Base-by-base conservation (phyloP, 2,113 vertebrate species). In the Grantiella picta region DNA sequence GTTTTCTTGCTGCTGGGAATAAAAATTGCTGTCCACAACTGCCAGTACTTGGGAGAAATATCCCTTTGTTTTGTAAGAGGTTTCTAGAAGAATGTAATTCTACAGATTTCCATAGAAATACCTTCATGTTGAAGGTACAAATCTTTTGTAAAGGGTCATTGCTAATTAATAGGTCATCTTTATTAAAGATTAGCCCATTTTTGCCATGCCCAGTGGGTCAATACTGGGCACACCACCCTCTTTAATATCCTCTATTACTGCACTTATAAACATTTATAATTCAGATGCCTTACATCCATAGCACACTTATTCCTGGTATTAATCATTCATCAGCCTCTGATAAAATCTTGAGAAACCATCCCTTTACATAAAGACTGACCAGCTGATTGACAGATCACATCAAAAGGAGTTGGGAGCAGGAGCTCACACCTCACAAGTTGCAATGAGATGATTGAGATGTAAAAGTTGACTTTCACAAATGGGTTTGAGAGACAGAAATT, bases 271-370 rank as follows among this genome's bases (percentile, higher is more conserved):
- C 42, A 77, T 80, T 85, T 86, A 79, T 85, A 91, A 82, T 82
- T 91, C 82, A 85, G 31, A 85, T 50, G 18, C 28, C 83, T 95
- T 53, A 61, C 36, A 54, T 36, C 27, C 60, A 61, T n/a, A 52
- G 24, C 24, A 88, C 45, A 17, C 33, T 79, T 80, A 72, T 85
- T 72, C 50, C 33, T 88, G n/a, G 6, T 88, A 79, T 90, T 92
- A 92, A 90, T 82, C 70, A 83, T 93, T 93, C 35, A 90, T 52
- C 60, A 88, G 22, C 31, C 50, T 89, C 66, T 93, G 87, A 95
- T 66, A 88, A 87, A 83, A 91, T 49, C 64, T 73, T 73, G 35
- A 90, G 53, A 70, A 80, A 42, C 11, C 52, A n/a, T 16, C 22
- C 14, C 18, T 89, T 92, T 64, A 27, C 5, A 23, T 57, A 59